Base-by-base conservation (phyloP, 1,140 invertebrate species). In the Pentalonia nigronervosa region DNA sequence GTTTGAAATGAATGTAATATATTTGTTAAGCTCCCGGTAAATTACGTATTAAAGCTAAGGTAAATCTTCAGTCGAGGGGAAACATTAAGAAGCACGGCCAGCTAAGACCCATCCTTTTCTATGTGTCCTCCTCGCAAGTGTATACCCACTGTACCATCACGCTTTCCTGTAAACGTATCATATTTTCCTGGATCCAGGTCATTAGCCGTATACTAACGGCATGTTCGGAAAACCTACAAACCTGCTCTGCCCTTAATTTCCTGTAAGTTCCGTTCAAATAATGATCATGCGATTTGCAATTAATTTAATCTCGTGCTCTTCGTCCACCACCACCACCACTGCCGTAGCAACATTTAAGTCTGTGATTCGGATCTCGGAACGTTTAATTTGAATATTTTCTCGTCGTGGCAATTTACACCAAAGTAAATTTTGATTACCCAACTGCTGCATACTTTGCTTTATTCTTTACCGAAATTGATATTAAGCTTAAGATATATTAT, bases 211-310 rank as follows among this genome's bases (percentile, higher is more conserved):
- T 34, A 76, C 25, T 76, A 76, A 67, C 56, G 90, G 56, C n/a
- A 36, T 67, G 36, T 81, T 67, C 53, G 6, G 56, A 47, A 76
- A 76, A 76, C 90, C 60, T 91, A 60, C 25, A 47, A 76, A 91
- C 90, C 34, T 76, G 41, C 60, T 36, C 20, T n/a, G 53, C 23
- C 56, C 90, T 91, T 91, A 91, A 91, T 91, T 91, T 76, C 60
- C 90, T 45, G 36, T 25, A n/a, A 91, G 67, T 91, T 91, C 41
- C 90, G 90, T 91, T 91, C 60, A 45, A 91, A 81, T 91, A 91
- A 91, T 91, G 90, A 91, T 91, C 90, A 47, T 76, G 90, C 90
- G 56, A 91, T 91, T 60, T 48, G 90, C 60, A 91, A 91, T 91
- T 91, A 91, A 76, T 91, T 47, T 67, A 47, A 91, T 91, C 56